A percentile compares a stretch with the other conserved stretches of the same genome.
These are phyloP conservation scores for Adelognathus sp. DNA, from an alignment of 2,888 invertebrate genomes.

Conservation along the genomic window DNA sequence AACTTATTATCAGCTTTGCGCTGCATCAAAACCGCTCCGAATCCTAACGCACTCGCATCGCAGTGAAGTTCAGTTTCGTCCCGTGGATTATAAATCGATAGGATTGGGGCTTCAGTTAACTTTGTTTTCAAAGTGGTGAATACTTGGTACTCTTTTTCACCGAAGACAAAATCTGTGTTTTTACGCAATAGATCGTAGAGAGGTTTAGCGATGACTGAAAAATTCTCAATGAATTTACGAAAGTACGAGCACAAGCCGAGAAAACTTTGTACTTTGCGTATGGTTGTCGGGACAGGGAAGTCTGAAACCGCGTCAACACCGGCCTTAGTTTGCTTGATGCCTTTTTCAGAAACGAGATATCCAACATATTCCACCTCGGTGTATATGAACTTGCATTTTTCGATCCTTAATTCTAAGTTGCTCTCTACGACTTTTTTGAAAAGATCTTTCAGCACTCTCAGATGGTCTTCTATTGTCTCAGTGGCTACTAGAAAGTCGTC, in stretches of 20 bases:
- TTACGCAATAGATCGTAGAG: slow-evolving; percentile 65
- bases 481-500: slow-evolving; percentile 46
- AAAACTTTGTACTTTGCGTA: slow-evolving; percentile 64
- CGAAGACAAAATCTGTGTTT: slow-evolving; percentile 63
- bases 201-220: slow-evolving; percentile 67
- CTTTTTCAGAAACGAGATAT: slow-evolving; percentile 55
- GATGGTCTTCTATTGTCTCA: slow-evolving; percentile 33
- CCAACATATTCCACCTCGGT: slow-evolving; percentile 62
- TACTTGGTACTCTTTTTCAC: not conserved
- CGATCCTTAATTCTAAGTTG: slow-evolving; percentile 43
- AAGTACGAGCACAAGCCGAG: slow-evolving; percentile 68
- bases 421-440: slow-evolving; percentile 31
- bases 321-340: slow-evolving; percentile 56
- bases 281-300: slow-evolving; percentile 63
- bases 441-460: slow-evolving; percentile 27
- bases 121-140: slow-evolving; percentile 59
- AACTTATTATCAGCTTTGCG: slow-evolving; percentile 64
- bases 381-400: slow-evolving; percentile 60
- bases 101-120: slow-evolving; percentile 63
- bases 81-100: slow-evolving; percentile 68
- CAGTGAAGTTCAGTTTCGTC: slow-evolving; percentile 71
- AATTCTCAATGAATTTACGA: slow-evolving; percentile 64
- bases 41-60: slow-evolving; percentile 72
- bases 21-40: slow-evolving; percentile 71
- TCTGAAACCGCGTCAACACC: slow-evolving; percentile 58